Evolutionary conservation across 1,140 invertebrate genomes (phyloP).

Genomic region (Cylas formicarius): DNA sequence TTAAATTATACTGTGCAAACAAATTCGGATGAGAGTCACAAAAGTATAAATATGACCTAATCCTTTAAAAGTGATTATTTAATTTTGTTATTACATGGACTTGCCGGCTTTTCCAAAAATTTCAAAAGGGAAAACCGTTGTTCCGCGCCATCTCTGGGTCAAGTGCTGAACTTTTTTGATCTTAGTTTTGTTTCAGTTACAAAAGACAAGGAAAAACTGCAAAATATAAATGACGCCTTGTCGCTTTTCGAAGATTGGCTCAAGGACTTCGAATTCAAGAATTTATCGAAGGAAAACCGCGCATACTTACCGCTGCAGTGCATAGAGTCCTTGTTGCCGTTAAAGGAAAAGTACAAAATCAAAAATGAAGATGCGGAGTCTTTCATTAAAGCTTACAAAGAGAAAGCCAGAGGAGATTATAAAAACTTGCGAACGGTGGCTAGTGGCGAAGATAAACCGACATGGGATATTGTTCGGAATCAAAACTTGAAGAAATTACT

Average conservation of each 20-base stretch:
- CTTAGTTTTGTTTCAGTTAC: slow-evolving; percentile 46
- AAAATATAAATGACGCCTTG: slow-evolving; percentile 57
- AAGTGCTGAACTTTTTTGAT: too few species aligned
- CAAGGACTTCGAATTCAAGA: slow-evolving; percentile 54
- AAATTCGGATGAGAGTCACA: too few species aligned
- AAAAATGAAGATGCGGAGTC: slow-evolving; percentile 38
- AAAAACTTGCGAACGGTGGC: slow-evolving; percentile 54
- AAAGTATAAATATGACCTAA: too few species aligned
- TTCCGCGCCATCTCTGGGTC: too few species aligned
- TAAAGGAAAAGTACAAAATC: slow-evolving; percentile 35
- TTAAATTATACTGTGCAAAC: too few species aligned
- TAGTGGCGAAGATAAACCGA: slow-evolving; percentile 46
- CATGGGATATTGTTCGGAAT: slow-evolving; percentile 60
- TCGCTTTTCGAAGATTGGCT: slow-evolving; percentile 56
- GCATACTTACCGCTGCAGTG: slow-evolving; percentile 48
- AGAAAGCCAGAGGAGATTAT: slow-evolving; percentile 53
- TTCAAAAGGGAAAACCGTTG: too few species aligned
- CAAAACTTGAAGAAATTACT: slow-evolving; percentile 48
- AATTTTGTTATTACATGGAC: too few species aligned
- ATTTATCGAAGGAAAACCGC: slow-evolving; percentile 53
- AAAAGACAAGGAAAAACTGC: slow-evolving; percentile 57
- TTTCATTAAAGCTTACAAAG: slow-evolving; percentile 48
- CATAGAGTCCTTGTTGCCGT: slow-evolving; percentile 36
- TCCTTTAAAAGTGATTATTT: too few species aligned
- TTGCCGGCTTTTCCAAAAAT: too few species aligned